Conservation (phyloP, 2,113 vertebrate genomes). For the Campylomormyrus tamandua region DNA sequence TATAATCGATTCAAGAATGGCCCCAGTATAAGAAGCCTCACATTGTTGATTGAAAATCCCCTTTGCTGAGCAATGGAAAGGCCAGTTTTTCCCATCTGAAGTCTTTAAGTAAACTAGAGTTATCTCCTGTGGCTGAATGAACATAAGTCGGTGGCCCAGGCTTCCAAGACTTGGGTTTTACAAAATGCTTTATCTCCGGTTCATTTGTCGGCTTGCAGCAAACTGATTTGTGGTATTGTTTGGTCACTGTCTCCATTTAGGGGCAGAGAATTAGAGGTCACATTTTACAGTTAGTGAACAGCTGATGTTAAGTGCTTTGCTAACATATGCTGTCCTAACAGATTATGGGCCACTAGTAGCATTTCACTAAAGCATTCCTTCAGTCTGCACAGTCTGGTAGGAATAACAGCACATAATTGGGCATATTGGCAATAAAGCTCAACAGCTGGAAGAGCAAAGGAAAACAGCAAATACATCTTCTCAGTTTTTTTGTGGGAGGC, state of each 20-base stretch:
- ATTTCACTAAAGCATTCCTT: neutral
- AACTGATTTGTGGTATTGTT: constrained; percentile 3
- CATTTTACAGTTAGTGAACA: neutral
- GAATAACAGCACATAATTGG: neutral
- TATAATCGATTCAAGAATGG: constrained; percentile 56
- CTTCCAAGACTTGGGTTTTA: constrained; percentile 38
- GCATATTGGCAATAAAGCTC: neutral
- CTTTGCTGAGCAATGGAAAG: constrained; percentile 53
- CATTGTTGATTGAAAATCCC: constrained; percentile 42
- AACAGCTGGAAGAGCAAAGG: neutral
- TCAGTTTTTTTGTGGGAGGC: neutral
- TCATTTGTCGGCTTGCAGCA: constrained; percentile 13
- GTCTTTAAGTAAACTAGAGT: constrained; percentile 32
- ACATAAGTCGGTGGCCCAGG: constrained; percentile 42
- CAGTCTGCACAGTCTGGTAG: neutral
- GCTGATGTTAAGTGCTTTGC: neutral
- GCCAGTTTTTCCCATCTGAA: constrained; percentile 25
- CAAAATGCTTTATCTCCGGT: constrained; percentile 28
- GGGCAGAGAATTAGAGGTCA: constrained; percentile 25
- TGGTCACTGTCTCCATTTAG: constrained; percentile 32
- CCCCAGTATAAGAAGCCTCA: constrained; percentile 44
- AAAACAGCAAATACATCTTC: neutral
- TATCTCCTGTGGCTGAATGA: constrained; percentile 43
- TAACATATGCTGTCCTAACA: neutral
- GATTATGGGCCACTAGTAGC: neutral